A percentile compares a stretch with the other conserved stretches of the same genome.
Conservation (phyloP, 2,113 vertebrate genomes). For the Catagonus wagneri region DNA sequence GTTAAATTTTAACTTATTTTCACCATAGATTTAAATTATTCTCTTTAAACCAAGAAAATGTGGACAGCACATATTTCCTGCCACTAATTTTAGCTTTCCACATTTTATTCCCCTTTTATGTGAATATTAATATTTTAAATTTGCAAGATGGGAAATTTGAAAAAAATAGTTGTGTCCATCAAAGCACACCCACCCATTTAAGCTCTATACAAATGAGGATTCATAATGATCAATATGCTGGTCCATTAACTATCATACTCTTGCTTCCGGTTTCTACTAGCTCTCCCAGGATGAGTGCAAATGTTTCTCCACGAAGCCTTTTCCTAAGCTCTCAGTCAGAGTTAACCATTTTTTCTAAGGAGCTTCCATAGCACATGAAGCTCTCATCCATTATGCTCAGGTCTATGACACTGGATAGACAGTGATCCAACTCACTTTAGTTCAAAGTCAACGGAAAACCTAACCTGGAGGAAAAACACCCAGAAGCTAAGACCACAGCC, state of each 20-base stretch:
- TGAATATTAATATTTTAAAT: background rate
- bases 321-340: background rate
- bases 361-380: background rate
- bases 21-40: background rate
- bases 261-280: background rate
- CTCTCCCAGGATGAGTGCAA: background rate
- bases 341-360: background rate
- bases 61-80: background rate
- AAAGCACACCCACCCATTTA: background rate
- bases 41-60: background rate
- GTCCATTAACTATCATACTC: background rate
- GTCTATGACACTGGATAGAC: background rate
- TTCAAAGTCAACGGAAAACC: conserved; percentile 40
- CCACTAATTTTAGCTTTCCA: background rate
- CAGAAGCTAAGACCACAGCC: background rate
- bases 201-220: background rate
- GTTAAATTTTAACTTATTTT: background rate
- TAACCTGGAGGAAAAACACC: background rate
- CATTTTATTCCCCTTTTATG: background rate
- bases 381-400: background rate
- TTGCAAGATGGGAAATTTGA: background rate
- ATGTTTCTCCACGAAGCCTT: background rate
- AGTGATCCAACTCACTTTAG: background rate
- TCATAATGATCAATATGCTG: background rate
- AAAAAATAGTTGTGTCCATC: background rate